Evolutionary conservation across 2,113 vertebrate species (phyloP), one percentile per base, ranked within the genome.

Genomic region (Gambusia holbrooki): DNA sequence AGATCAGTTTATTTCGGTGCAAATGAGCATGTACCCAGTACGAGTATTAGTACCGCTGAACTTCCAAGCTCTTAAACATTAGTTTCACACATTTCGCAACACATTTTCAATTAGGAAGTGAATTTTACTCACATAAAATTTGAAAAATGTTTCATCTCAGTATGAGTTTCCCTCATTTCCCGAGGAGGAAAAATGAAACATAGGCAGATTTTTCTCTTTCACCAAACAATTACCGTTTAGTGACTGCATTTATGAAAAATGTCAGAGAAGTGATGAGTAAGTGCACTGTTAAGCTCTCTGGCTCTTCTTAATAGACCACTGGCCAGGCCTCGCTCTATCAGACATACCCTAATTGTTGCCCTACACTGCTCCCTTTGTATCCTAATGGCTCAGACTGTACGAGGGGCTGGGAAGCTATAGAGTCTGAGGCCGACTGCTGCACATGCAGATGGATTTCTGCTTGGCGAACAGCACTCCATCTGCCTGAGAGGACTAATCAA

Each of bases 301-400:
- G 51, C 33, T 74, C 82, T 65, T 76, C 64, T 66, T 85, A 78
- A 85, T 83, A 86, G 71, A 87, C 48, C 82, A 15, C 69, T 70
- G 69, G 73, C 28, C 70, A 40, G 68, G 54, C 51, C 77, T 66
- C 51, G 61, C 69, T 84, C 74, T 33, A 80, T 88, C 89, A 87
- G 76, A 85, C 81, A 65, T 40, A n/a, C 80, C 84, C 68, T 85
- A 78, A 90, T 84, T 61, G 62, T 35, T 78, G 81, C 68, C 71
- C 77, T 76, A 30, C 67, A 68, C 80, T 1, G 42, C 48, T 83
- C 85, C 73, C 71, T 64, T 45, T 77, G 81, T 81, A 82, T 86
- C 84, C 76, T 88, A 87, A 92, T 89, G 88, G 84, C 77, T 76
- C 77, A n/a, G 61, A 89, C 87, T 88, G 79, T 88, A 92, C 87